A percentile compares a stretch with the other conserved stretches of the same genome.
phyloP scores from a whole-genome alignment of 2,797 vertebrate species.

The Danio aesculapii region DNA sequence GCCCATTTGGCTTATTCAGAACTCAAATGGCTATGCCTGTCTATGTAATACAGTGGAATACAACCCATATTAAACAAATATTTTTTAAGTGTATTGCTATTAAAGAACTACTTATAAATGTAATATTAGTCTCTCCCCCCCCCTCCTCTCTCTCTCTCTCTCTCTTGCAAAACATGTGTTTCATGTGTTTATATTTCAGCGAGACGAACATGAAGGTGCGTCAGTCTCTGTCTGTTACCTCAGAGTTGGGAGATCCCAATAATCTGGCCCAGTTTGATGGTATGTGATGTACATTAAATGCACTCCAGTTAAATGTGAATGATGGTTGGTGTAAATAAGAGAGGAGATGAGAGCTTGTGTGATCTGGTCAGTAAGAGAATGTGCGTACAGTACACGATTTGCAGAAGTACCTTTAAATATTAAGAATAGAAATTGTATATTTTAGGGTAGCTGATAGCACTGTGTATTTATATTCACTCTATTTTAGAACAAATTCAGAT shows the following conservation, averaged over 20 bases:
- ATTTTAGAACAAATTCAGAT: neutral
- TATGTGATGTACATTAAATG: constrained; percentile 67
- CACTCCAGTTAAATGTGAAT: neutral
- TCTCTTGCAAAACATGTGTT: no score
- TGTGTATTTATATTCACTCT: neutral
- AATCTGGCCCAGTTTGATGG: constrained; percentile 88
- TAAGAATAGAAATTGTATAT: constrained; percentile 3
- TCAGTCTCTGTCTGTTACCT: constrained; percentile 89
- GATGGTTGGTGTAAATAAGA: neutral
- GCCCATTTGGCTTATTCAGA: no score
- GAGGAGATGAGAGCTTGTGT: neutral
- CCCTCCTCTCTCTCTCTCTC: no score
- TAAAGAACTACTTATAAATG: no score
- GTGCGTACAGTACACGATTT: neutral
- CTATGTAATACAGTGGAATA: no score
- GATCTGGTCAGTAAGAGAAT: neutral
- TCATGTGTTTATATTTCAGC: constrained; percentile 70
- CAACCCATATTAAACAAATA: no score
- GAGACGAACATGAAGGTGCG: constrained; percentile 97
- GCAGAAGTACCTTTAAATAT: neutral
- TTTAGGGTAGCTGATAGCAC: neutral
- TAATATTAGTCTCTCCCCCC: no score
- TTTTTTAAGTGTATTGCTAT: no score
- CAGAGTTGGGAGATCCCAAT: constrained; percentile 84
- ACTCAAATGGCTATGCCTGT: no score